Conservation (phyloP, 2,888 invertebrate species). For the Cryptus armator region DNA sequence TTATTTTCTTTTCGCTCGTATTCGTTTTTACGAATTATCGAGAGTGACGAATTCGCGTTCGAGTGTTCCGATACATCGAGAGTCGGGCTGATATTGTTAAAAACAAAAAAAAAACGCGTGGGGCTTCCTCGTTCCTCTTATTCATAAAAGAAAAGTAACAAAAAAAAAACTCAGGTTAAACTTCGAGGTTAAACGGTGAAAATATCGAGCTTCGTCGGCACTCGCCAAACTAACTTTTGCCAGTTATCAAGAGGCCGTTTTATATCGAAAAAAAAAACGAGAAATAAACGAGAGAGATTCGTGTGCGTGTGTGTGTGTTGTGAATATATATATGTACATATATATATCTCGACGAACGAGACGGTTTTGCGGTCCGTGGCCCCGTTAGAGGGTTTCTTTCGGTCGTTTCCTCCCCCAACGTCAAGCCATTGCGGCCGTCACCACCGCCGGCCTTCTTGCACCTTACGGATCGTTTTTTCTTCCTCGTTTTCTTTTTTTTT, state of each 20-base stretch:
- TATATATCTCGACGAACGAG: conserved; percentile 51
- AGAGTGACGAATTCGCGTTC: background rate
- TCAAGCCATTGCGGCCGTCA: conserved; percentile 67
- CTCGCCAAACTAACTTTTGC: background rate
- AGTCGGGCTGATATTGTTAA: background rate
- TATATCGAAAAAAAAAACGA: conserved; percentile 19
- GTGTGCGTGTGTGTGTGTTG: conserved; percentile 27
- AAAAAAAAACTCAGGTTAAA: background rate
- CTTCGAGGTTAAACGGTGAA: background rate
- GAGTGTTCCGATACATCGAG: conserved; percentile 10
- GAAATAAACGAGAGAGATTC: conserved; percentile 4
- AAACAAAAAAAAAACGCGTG: conserved; percentile 21
- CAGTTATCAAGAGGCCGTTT: background rate
- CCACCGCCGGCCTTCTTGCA: conserved; percentile 61
- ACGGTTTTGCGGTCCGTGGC: conserved; percentile 72
- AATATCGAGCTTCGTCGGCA: background rate
- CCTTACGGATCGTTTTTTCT: conserved; percentile 27
- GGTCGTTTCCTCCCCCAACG: conserved; percentile 72
- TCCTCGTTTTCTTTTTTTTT: background rate
- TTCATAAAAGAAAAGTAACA: background rate
- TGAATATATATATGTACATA: conserved; percentile 32
- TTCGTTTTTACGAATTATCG: background rate
- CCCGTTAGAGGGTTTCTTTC: conserved; percentile 75
- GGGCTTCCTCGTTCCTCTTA: conserved; percentile 26
- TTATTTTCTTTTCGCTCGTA: background rate